Percentiles rank a stretch among this genome's conserved stretches.
Conservation (phyloP, 1,140 invertebrate genomes). For the Drosophila lacertosa region DNA sequence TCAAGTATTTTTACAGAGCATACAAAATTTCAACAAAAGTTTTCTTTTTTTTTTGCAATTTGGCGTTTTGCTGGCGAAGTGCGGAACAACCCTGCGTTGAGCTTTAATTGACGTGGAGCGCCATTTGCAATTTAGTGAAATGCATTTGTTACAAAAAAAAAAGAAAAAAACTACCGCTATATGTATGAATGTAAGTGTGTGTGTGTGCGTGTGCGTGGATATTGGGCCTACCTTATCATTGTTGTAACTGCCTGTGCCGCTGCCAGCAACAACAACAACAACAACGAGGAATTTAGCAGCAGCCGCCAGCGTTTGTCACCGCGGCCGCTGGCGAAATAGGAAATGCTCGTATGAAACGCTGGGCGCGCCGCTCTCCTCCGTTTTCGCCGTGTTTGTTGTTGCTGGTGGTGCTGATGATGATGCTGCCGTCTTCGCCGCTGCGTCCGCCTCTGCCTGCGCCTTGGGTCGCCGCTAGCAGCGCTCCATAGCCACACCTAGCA, state of each 20-base stretch:
- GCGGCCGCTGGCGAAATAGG: constrained; percentile 20
- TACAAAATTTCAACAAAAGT: too few species aligned
- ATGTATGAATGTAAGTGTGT: background rate
- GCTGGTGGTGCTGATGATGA: constrained; percentile 1
- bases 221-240: constrained; percentile 61
- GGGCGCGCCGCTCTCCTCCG: constrained; percentile 6
- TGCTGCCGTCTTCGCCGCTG: constrained; percentile 9
- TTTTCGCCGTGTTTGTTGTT: constrained; percentile 15
- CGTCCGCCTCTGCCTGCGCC: constrained; percentile 22
- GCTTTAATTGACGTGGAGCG: constrained; percentile 20
- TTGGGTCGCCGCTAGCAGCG: constrained; percentile 11
- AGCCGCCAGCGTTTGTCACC: constrained; percentile 36
- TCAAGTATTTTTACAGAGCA: too few species aligned
- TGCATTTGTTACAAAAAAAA: background rate
- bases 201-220: background rate
- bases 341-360: background rate
- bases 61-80: constrained; percentile 5
- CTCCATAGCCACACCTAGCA: constrained; percentile 42
- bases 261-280: constrained; percentile 19
- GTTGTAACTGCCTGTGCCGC: constrained; percentile 62
- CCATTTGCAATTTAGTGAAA: constrained; percentile 25
- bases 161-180: too few species aligned
- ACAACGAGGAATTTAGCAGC: constrained; percentile 29
- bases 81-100: background rate
- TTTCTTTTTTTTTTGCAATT: constrained; percentile 9